Base-by-base conservation (phyloP, 1,140 invertebrate species). In the Bombus vancouverensis region DNA sequence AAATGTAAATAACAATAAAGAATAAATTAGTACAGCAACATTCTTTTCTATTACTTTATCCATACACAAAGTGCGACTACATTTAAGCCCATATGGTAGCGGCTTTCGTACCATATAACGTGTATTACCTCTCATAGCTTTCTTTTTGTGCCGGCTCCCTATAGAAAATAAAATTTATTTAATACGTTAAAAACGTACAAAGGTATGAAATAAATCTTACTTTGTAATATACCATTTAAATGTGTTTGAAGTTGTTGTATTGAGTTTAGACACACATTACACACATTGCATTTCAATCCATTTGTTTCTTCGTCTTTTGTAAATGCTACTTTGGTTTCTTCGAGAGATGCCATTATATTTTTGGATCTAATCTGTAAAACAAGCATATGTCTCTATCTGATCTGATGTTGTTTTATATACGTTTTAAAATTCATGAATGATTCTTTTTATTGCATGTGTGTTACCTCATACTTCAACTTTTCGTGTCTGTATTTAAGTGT, bases 181-280 rank as follows among this genome's bases (percentile, higher is more conserved):
- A 53, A 84, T 39, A 39, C 12, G 39, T 47, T 44, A 70, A n/a
- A 78, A 39, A 72, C 18, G 62, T 80, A 1, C 9, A 4, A n/a
- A 42, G 9, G 6, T 5, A 9, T 39, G 39, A n/a, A 68, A 66
- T 42, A 75, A 37, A 25, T 28, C 18, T 72, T 65, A 72, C 28
- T 62, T 59, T 25, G 71, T 68, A 44, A 76, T 74, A 88, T 94
- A 95, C 95, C 95, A 93, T 95, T 94, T 25, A 96, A 89, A 93
- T 96, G 95, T 73, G 95, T 96, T 88, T 96, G 95, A 15, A 96
- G 92, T 87, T 96, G 95, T 70, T 95, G 95, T 39, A 95, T 94
- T 6, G 95, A 96, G 85, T 96, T 96, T 1, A 95, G 91, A 85
- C 93, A 94, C 39, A 96, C 94, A 90, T 95, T 94, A 85, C 95